Conservation (phyloP, 2,888 invertebrate species). For the Lomographa bimaculata region DNA sequence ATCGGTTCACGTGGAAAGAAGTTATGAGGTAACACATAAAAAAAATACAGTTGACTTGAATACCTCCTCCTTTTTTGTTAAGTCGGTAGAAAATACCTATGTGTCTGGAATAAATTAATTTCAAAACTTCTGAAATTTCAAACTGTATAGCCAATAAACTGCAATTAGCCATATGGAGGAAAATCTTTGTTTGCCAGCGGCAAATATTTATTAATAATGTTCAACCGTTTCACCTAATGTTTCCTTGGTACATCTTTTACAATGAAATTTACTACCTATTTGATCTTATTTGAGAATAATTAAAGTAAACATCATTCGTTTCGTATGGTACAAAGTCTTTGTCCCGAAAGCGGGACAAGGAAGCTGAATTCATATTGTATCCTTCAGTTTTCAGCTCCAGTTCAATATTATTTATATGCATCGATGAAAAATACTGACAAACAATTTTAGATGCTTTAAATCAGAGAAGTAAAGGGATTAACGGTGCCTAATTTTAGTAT, state of each 20-base stretch:
- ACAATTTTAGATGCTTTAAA: conserved; percentile 17
- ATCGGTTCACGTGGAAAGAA: no score
- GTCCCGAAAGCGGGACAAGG: conserved; percentile 55
- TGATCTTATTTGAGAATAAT: conserved; percentile 34
- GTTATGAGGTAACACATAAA: no score
- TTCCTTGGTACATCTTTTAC: conserved; percentile 35
- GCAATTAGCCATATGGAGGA: conserved; percentile 28
- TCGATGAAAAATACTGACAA: conserved; percentile 41
- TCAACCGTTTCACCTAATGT: conserved; percentile 24
- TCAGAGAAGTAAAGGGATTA: conserved; percentile 5
- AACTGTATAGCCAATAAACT: conserved; percentile 27
- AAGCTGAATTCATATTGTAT: conserved; percentile 55
- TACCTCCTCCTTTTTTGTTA: no score
- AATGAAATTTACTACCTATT: conserved; percentile 41
- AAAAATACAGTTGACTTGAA: no score
- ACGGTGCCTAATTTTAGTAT: no score
- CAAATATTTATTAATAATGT: conserved; percentile 16
- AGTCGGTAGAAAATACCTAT: no score
- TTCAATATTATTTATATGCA: conserved; percentile 46
- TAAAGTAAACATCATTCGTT: conserved; percentile 41
- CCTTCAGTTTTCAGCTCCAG: conserved; percentile 55
- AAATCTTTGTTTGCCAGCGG: conserved; percentile 23
- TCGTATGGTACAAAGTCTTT: conserved; percentile 56
- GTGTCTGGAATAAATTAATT: no score
- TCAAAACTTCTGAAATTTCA: no score